These are phyloP conservation scores for Lacerta bilineata DNA, from an alignment of 2,797 vertebrate genomes.

Conservation along the genomic window DNA sequence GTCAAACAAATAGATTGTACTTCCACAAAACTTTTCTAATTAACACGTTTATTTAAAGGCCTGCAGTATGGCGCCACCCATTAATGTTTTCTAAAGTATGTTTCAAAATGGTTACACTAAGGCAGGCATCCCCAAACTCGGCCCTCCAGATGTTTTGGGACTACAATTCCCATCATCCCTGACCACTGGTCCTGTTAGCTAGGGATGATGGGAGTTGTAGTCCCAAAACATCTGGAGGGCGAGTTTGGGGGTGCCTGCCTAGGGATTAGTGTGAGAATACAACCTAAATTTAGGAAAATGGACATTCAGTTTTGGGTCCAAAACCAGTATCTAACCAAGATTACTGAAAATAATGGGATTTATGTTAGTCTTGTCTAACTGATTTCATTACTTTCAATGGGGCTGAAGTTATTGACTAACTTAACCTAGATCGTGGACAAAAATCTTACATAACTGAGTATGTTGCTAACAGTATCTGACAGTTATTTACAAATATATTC, in stretches of 20 bases:
- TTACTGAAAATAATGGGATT: neutral
- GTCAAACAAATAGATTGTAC: constrained; percentile 28
- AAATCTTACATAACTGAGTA: neutral
- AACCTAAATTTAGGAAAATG: neutral
- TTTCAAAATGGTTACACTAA: neutral
- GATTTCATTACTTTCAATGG: neutral
- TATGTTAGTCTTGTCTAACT: neutral
- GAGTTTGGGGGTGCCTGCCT: too few species aligned
- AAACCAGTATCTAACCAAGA: neutral
- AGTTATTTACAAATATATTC: neutral
- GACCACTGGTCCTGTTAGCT: too few species aligned
- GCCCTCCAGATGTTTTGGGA: too few species aligned
- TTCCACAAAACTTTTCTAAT: constrained; percentile 19
- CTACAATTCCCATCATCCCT: too few species aligned
- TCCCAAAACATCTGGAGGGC: too few species aligned
- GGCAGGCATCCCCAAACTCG: neutral
- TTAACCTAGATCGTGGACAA: neutral
- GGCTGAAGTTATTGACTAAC: neutral
- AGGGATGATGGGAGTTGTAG: too few species aligned
- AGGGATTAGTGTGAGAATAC: neutral
- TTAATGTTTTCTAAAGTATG: neutral
- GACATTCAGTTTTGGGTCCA: neutral
- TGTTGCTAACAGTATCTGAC: neutral
- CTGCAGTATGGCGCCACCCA: neutral
- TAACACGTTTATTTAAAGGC: constrained; percentile 9